Evolutionary conservation across 2,888 invertebrate genomes (phyloP), one percentile per base, ranked within the genome.

Genomic region (Arrhopalites spinosus): DNA sequence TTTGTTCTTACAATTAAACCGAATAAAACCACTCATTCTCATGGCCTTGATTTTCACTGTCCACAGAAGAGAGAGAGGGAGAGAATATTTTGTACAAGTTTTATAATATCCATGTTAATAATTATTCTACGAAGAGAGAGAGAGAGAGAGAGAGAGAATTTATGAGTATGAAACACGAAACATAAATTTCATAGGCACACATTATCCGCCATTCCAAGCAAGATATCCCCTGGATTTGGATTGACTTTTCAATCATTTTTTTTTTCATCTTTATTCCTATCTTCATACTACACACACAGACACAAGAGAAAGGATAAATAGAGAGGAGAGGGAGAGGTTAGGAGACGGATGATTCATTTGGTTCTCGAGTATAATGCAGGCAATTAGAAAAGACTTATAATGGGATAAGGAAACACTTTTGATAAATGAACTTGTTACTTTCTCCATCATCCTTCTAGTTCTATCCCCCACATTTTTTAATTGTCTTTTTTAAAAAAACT

Each of bases 381-480:
- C 64, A 72, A 72, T 72, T 72, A 72, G 25, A n/a, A 47, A 43
- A 72, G 63, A 64, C 47, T 72, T n/a, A n/a, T 72, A 72, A 72
- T 72, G 64, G 50, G 72, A 72, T 72, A 27, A 45, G 13, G 47
- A 61, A 72, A 61, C 43, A 72, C 45, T 63, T 63, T 72, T 72
- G 72, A 72, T 72, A 47, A 63, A 72, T 72, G 72, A 64, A 64
- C 64, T 72, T 64, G 53, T 30, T 69, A 11, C 67, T 27, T 11
- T 23, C 59, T 50, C 2, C 45, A n/a, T 69, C 50, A 25, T 53
- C 29, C 50, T n/a, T 67, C 17, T 23, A 67, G n/a, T n/a, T n/a
- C n/a, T n/a, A n/a, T n/a, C n/a, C n/a, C n/a, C n/a, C n/a, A 7
- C 23, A 23, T 61, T 27, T 7, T 27, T 15, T 61, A 3, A 61